Conservation (phyloP, 2,888 invertebrate genomes). For the Polymixis lichenea region DNA sequence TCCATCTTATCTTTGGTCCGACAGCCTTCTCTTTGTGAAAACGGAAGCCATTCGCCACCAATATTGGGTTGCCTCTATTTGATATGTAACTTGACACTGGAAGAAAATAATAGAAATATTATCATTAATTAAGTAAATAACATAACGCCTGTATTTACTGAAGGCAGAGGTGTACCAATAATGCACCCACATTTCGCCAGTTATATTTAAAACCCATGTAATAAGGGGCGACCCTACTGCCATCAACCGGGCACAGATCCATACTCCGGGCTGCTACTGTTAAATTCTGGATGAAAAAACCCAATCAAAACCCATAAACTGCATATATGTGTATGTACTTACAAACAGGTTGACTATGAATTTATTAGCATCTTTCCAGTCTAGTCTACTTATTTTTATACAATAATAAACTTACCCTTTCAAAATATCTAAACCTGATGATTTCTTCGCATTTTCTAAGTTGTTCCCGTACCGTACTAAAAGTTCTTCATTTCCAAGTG, state of each 20-base stretch:
- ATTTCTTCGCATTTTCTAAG: not conserved
- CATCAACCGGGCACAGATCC: too few relatives aligned
- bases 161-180: not conserved
- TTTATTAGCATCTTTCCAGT: not conserved
- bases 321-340: too few relatives aligned
- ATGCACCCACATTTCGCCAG: not conserved
- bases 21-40: constrained; percentile 70
- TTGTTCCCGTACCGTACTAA: not conserved
- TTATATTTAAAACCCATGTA: not conserved
- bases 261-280: too few relatives aligned
- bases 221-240: not conserved
- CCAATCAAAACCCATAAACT: too few relatives aligned
- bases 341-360: too few relatives aligned
- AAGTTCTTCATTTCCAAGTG: not conserved
- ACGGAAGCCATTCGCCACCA: constrained; percentile 67
- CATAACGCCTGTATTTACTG: too few relatives aligned
- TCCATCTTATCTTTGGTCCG: constrained; percentile 65
- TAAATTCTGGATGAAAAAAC: not conserved
- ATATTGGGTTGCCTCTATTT: constrained; percentile 52
- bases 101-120: constrained; percentile 10
- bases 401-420: not conserved
- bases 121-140: not conserved
- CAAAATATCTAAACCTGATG: not conserved
- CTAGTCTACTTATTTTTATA: not conserved
- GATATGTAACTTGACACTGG: constrained; percentile 45